Percentiles rank a stretch among this genome's conserved stretches.
Conservation (phyloP, 2,113 vertebrate genomes). For the Ailuropoda melanoleuca region DNA sequence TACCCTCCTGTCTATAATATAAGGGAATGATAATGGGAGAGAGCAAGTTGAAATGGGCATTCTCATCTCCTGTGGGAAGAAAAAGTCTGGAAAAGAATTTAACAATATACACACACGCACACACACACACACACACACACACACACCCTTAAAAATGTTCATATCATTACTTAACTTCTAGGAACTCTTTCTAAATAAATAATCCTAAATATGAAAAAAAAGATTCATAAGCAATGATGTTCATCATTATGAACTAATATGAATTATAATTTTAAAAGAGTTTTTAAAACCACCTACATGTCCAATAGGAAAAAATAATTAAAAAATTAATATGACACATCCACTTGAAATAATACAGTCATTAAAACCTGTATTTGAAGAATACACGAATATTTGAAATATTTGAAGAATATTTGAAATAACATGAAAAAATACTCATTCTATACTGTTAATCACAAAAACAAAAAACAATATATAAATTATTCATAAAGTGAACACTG, state of each 20-base stretch:
- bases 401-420: background rate
- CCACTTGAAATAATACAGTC: background rate
- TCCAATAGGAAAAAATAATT: background rate
- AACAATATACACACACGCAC: background rate
- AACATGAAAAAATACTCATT: background rate
- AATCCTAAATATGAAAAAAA: background rate
- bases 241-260: background rate
- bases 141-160: background rate
- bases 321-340: background rate
- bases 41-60: background rate
- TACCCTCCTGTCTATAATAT: background rate
- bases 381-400: background rate
- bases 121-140: background rate
- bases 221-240: background rate
- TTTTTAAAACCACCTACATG: background rate
- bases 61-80: background rate
- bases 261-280: background rate
- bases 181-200: background rate
- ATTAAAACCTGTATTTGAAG: background rate
- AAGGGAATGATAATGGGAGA: background rate
- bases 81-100: background rate
- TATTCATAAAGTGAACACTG: background rate
- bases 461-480: background rate
- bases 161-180: background rate
- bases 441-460: background rate